Evolutionary conservation across 2,888 invertebrate genomes (phyloP).

Genomic region (Agapostemon virescens): DNA sequence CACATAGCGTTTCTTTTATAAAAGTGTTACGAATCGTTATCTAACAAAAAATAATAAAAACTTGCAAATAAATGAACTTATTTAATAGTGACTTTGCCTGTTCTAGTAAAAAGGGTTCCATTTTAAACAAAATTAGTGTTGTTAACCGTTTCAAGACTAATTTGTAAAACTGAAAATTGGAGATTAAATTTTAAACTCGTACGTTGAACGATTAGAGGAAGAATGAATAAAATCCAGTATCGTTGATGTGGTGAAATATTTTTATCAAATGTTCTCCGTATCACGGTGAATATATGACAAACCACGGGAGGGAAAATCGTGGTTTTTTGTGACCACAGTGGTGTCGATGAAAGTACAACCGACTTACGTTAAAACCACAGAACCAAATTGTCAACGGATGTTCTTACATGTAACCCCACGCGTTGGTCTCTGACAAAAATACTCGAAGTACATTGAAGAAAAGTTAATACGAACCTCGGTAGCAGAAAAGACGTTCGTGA

Average conservation of each 20-base stretch:
- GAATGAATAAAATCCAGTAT: background rate
- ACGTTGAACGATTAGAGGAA: background rate
- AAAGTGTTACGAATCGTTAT: too few species aligned
- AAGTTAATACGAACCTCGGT: background rate
- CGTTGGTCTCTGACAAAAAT: constrained; percentile 43
- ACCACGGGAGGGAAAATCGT: constrained; percentile 9
- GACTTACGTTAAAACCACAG: background rate
- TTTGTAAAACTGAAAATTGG: too few species aligned
- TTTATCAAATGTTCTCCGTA: background rate
- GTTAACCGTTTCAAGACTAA: too few species aligned
- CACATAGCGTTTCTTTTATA: too few species aligned
- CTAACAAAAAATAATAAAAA: too few species aligned
- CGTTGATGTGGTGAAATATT: background rate
- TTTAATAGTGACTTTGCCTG: too few species aligned
- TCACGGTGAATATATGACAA: background rate
- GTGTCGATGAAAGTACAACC: constrained; percentile 2
- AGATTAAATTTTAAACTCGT: background rate
- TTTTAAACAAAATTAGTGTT: too few species aligned
- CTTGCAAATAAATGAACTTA: too few species aligned
- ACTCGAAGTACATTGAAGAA: constrained; percentile 7
- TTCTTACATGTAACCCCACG: constrained; percentile 41
- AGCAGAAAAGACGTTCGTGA: background rate
- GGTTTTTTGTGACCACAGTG: background rate
- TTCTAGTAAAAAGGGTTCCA: too few species aligned
- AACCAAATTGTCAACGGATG: constrained; percentile 11